Evolutionary conservation across 1,140 invertebrate species (phyloP).

Genomic region (Trichonephila clavipes): DNA sequence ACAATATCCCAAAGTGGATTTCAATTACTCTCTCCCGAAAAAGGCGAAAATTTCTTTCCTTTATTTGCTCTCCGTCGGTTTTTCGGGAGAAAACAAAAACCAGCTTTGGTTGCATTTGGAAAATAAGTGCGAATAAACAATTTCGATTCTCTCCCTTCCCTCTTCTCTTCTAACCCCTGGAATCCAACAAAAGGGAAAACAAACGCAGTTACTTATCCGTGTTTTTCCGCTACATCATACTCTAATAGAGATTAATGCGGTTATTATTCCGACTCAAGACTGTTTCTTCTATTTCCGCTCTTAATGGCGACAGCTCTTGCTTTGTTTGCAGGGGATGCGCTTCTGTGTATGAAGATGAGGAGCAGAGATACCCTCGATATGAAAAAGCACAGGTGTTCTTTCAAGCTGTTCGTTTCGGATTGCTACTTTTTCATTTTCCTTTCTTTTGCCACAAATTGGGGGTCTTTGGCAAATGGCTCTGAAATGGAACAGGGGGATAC

Average conservation of each 20-base stretch:
- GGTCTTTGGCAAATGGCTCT: conserved; percentile 33
- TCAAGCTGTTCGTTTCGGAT: conserved; percentile 62
- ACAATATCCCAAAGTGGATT: conserved; percentile 75
- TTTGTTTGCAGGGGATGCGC: conserved; percentile 37
- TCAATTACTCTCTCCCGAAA: conserved; percentile 61
- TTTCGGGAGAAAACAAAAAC: not conserved
- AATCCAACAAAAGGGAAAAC: conserved; percentile 56
- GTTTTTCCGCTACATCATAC: conserved; percentile 74
- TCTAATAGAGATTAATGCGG: conserved; percentile 76
- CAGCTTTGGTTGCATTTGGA: conserved; percentile 53
- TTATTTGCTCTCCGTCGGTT: not conserved
- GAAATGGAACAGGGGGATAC: not conserved
- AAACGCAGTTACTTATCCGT: conserved; percentile 66
- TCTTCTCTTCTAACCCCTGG: not conserved
- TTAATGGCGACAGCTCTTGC: conserved; percentile 72
- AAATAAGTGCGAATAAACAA: conserved; percentile 69
- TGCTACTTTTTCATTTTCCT: conserved; percentile 17
- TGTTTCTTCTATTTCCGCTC: conserved; percentile 50
- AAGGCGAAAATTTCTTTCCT: conserved; percentile 70
- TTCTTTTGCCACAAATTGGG: not conserved
- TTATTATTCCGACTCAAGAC: conserved; percentile 67
- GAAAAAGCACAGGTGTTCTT: conserved; percentile 74
- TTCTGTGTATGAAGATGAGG: conserved; percentile 49
- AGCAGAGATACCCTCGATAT: conserved; percentile 63
- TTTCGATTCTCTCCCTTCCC: conserved; percentile 7